phyloP scores from a whole-genome alignment of 2,113 vertebrate species.

The Sterna hirundo region DNA sequence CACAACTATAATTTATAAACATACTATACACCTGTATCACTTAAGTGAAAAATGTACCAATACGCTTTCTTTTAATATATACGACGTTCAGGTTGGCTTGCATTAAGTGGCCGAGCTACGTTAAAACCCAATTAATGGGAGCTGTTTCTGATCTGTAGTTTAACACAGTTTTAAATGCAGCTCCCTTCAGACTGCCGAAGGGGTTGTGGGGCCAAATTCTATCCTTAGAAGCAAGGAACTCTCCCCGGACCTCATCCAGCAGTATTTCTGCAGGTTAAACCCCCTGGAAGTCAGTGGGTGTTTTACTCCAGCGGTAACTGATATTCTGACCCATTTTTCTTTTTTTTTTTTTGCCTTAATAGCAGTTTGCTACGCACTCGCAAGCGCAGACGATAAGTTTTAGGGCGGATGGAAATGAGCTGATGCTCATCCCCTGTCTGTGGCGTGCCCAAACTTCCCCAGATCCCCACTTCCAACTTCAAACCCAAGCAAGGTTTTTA shows the following conservation, averaged over 20 bases:
- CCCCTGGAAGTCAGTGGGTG: background rate
- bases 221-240: conserved; percentile 21
- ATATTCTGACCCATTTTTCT: conserved; percentile 27
- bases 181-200: background rate
- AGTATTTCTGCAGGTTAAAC: conserved; percentile 27
- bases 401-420: background rate
- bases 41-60: background rate
- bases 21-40: background rate
- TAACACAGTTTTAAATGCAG: background rate
- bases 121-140: conserved; percentile 1
- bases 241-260: conserved; percentile 24
- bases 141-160: background rate
- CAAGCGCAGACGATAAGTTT: background rate
- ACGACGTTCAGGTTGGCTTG: background rate
- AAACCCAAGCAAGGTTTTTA: background rate
- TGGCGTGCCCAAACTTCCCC: background rate
- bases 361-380: background rate
- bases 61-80: accelerated
- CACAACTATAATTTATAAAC: background rate
- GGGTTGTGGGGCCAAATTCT: conserved; percentile 25
- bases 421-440: background rate
- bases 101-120: background rate
- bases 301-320: background rate
- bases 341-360: background rate
- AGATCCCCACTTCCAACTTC: background rate